Evolutionary conservation across 2,888 invertebrate genomes (phyloP), one percentile per base, ranked within the genome.

Genomic region (Hymenopus coronatus): DNA sequence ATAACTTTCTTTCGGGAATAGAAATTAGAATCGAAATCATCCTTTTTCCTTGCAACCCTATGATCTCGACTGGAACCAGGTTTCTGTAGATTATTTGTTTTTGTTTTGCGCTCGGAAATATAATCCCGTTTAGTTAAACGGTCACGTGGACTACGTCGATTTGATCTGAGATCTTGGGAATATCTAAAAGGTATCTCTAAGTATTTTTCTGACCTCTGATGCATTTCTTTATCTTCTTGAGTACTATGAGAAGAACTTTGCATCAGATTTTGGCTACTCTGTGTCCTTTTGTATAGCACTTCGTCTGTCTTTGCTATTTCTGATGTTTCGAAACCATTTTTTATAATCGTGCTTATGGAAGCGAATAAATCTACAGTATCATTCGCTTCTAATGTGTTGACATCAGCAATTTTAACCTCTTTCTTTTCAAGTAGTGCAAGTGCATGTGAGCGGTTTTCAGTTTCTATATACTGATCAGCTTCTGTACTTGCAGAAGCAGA

Each of bases 131-230:
- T 70, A 20, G 20, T 20, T 70, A 4, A 20, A 70, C 20, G 7
- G 20, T 20, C 25, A 3, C 6, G 20, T 70, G 14, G 25, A 70
- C 20, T 70, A 0, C 54, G 4, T 70, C 25, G 20, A 70, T 1
- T 1, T 15, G 15, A 2, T 6, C 6, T 20, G 0, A 0, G 25
- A 20, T 3, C 8, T 25, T 1, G 1, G 15, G 54, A 2, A 20
- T 20, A 20, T 70, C 54, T 70, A 70, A 70, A 20, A 1, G 14
- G 1, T 70, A 12, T 3, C 25, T 15, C 54, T 6, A 25, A 70
- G 20, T 25, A 70, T 0, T 70, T 20, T 20, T 3, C 20, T 20
- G 15, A 20, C 25, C 20, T 14, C 6, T 70, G 20, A 14, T 3
- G 4, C 3, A 20, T 25, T 20, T 70, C 20, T 70, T 70, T 70